These are phyloP conservation scores for Cliona cf. orientalis DNA, from an alignment of 37 sponge, comb jelly and placozoan species.

Conservation along the genomic window DNA sequence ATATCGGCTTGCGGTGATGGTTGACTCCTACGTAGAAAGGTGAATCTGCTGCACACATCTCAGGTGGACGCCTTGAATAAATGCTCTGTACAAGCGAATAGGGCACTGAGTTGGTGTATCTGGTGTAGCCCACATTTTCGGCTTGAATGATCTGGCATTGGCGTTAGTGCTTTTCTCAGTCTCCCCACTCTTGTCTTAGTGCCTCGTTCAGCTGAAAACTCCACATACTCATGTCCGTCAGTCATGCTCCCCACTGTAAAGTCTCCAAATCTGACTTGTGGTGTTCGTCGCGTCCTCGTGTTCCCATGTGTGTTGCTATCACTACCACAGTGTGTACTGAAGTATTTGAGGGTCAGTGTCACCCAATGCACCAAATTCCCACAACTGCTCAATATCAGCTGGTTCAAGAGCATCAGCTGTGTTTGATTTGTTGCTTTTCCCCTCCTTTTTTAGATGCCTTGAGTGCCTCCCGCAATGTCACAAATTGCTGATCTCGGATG, in stretches of 20 bases:
- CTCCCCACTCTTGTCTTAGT: constrained; percentile 4
- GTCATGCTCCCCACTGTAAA: background rate
- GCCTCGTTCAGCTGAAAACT: background rate
- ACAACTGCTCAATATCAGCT: background rate
- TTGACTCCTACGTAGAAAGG: too few species aligned
- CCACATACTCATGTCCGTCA: background rate
- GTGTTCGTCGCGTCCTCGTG: background rate
- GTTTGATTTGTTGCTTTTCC: constrained; percentile 10
- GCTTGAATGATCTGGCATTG: too few species aligned
- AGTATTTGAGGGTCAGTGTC: too few species aligned
- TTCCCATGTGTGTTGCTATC: background rate
- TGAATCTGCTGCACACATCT: too few species aligned
- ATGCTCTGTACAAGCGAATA: too few species aligned
- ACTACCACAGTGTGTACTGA: constrained; percentile 1
- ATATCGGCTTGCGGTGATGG: too few species aligned
- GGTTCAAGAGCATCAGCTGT: background rate
- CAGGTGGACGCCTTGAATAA: too few species aligned
- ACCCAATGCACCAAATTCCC: background rate
- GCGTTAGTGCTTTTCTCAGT: too few species aligned
- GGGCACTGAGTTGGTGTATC: too few species aligned
- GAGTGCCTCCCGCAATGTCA: background rate
- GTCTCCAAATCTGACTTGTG: constrained; percentile 10
- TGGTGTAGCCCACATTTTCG: too few species aligned
- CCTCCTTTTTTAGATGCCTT: background rate
- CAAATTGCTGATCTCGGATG: background rate